Percentiles rank a stretch among this genome's conserved stretches.
Conservation (phyloP, 1,140 invertebrate genomes). For the Drosophila virilis region DNA sequence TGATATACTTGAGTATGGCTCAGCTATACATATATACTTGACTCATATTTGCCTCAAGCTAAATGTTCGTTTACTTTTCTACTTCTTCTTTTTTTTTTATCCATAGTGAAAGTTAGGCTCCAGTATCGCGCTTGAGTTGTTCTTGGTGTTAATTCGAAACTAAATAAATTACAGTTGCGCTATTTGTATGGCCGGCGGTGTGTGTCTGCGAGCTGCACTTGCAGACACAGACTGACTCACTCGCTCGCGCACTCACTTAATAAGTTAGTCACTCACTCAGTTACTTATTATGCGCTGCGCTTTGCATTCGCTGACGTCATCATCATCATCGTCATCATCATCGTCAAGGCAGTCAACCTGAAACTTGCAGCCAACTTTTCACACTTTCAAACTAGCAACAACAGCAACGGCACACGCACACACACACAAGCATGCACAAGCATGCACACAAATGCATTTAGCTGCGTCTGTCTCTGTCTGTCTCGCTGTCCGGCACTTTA, state of each 20-base stretch:
- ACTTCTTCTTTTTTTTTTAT: no score
- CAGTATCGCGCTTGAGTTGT: no score
- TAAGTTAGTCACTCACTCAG: conserved; percentile 7
- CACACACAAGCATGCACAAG: no score
- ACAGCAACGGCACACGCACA: conserved; percentile 30
- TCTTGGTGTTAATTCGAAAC: background rate
- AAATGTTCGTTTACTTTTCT: no score
- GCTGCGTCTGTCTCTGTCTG: background rate
- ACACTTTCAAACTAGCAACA: conserved; percentile 63
- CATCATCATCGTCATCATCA: conserved; percentile 13
- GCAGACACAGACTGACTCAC: conserved; percentile 16
- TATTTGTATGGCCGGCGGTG: background rate
- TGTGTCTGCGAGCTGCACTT: conserved; percentile 6
- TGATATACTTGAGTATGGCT: no score
- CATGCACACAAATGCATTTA: conserved; percentile 27
- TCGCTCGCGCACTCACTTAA: conserved; percentile 7
- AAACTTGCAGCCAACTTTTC: conserved; percentile 70
- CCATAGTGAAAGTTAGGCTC: no score
- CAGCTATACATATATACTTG: no score
- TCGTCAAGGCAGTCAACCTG: conserved; percentile 61
- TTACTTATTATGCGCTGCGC: conserved; percentile 22
- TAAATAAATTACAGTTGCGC: background rate
- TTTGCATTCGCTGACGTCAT: conserved; percentile 28
- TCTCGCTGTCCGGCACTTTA: conserved; percentile 59
- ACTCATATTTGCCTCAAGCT: no score